Conservation (phyloP, 2,888 invertebrate species). For the Habrosyne pyritoides region DNA sequence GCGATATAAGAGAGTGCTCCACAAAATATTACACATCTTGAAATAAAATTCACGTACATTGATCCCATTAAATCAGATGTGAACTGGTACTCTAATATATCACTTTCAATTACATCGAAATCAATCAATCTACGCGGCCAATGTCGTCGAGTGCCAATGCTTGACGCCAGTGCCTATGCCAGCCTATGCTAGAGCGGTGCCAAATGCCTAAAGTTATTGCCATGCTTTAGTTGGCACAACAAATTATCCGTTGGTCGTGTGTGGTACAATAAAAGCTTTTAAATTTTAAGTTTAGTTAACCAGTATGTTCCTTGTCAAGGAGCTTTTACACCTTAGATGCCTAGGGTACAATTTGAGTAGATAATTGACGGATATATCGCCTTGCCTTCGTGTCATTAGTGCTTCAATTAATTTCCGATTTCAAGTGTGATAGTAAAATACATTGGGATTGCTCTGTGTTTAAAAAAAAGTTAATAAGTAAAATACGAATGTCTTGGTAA, state of each 20-base stretch:
- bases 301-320: not conserved
- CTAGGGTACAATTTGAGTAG: too few species aligned
- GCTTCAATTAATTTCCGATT: too few species aligned
- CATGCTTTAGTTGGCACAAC: slow-evolving; percentile 3
- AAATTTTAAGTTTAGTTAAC: not conserved
- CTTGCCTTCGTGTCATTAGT: too few species aligned
- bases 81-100: not conserved
- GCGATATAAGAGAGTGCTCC: not conserved
- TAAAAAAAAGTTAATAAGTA: too few species aligned
- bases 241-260: not conserved
- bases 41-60: not conserved
- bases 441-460: too few species aligned
- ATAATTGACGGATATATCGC: too few species aligned
- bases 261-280: not conserved
- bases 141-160: not conserved
- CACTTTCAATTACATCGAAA: not conserved
- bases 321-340: too few species aligned
- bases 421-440: too few species aligned
- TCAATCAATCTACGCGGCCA: not conserved
- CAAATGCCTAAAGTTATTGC: not conserved
- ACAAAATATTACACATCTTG: not conserved
- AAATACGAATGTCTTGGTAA: too few species aligned
- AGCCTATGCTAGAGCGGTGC: not conserved
- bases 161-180: not conserved
- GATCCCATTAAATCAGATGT: not conserved